phyloP scores from a whole-genome alignment of 1,140 invertebrate species.

The Aleiodes sp. region DNA sequence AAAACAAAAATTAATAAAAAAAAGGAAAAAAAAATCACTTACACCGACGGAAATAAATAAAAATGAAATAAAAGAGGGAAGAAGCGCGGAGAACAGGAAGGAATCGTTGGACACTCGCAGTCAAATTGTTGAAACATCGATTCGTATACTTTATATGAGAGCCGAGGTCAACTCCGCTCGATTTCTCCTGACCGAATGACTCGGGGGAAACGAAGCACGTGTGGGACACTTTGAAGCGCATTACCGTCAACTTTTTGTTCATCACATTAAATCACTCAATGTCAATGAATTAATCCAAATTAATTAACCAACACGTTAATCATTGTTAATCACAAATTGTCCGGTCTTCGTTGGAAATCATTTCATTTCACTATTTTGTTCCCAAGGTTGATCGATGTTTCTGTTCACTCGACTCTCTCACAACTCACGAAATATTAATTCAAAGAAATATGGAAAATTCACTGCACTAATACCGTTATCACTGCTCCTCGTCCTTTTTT shows the following conservation, averaged over 20 bases:
- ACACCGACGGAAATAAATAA: no score
- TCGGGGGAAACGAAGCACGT: constrained; percentile 30
- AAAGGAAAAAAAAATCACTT: neutral
- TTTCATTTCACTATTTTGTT: constrained; percentile 4
- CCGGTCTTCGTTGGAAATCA: no score
- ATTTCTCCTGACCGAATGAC: constrained; percentile 32
- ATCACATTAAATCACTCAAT: neutral
- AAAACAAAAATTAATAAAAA: neutral
- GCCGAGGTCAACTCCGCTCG: constrained; percentile 31
- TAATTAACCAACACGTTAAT: no score
- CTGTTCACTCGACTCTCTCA: neutral
- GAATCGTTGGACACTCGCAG: neutral
- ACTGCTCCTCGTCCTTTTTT: neutral
- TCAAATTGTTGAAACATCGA: constrained; percentile 24
- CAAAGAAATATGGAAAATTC: neutral
- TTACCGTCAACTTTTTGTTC: constrained; percentile 17
- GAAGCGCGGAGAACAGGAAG: neutral
- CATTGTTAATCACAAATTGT: no score
- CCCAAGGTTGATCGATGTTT: constrained; percentile 27
- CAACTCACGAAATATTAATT: neutral
- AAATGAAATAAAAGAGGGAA: neutral
- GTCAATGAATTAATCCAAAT: no score
- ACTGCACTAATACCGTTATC: neutral
- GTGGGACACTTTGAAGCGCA: neutral
- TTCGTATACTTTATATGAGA: constrained; percentile 25